Conservation (phyloP, 2,113 vertebrate species). For the Felis chaus region DNA sequence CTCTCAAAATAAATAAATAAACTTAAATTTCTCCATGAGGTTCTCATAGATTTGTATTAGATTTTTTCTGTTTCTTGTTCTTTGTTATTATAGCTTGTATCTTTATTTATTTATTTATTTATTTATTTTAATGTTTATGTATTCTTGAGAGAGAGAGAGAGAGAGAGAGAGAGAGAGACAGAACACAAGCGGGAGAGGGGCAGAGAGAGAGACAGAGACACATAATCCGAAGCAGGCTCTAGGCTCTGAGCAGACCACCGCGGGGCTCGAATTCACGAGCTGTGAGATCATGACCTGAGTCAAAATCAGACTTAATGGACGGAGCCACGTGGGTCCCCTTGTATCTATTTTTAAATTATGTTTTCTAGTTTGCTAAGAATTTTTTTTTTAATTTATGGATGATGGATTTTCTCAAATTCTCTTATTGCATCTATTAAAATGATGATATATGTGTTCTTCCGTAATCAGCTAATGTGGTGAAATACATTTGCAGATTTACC, state of each 20-base stretch:
- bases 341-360: constrained; percentile 19
- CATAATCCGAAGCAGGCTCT: too few relatives aligned
- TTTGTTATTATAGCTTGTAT: not conserved
- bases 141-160: too few relatives aligned
- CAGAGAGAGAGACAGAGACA: too few relatives aligned
- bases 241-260: too few relatives aligned
- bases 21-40: not conserved
- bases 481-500: not conserved
- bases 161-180: too few relatives aligned
- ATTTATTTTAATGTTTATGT: too few relatives aligned
- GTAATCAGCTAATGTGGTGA: not conserved
- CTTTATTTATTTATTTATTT: too few relatives aligned
- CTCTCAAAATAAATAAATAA: too few relatives aligned
- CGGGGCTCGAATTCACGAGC: too few relatives aligned
- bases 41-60: not conserved
- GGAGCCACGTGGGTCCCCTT: not conserved
- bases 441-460: not conserved
- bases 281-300: too few relatives aligned
- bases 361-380: not conserved
- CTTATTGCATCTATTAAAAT: not conserved
- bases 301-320: too few relatives aligned
- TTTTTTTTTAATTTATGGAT: not conserved
- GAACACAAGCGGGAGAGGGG: too few relatives aligned
- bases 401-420: constrained; percentile 2
- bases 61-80: not conserved